Evolutionary conservation across 2,797 vertebrate species (phyloP).

Genomic region (Melanogrammus aeglefinus): DNA sequence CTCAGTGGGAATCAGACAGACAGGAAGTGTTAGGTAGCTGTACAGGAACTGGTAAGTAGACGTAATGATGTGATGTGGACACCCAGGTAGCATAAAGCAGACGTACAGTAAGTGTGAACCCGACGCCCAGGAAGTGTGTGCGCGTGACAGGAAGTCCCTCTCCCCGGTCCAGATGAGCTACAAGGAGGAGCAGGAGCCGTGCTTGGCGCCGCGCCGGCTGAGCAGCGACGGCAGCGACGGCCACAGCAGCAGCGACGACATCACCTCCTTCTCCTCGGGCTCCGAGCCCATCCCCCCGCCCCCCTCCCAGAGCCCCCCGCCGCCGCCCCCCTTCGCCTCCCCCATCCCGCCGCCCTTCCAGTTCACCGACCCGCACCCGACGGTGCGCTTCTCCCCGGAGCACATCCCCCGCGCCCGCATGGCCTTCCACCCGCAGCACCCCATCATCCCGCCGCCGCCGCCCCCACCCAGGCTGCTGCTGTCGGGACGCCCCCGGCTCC

Average conservation of each 20-base stretch:
- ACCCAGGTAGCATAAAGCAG: neutral
- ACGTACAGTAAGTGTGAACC: neutral
- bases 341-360: constrained; percentile 81
- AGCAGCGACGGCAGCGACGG: constrained; percentile 89
- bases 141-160: neutral
- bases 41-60: neutral
- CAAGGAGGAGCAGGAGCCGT: constrained; percentile 87
- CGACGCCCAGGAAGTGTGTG: neutral
- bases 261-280: constrained; percentile 88
- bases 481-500: constrained; percentile 67
- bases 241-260: constrained; percentile 88
- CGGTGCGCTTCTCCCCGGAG: constrained; percentile 68
- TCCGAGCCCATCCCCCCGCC: constrained; percentile 89
- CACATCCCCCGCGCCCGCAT: constrained; percentile 68
- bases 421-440: constrained; percentile 74
- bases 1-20: no score
- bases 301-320: constrained; percentile 85
- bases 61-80: neutral
- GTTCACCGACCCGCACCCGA: constrained; percentile 78
- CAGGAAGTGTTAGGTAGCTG: neutral
- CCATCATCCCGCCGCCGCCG: constrained; percentile 77
- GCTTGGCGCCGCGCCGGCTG: constrained; percentile 77
- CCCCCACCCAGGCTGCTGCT: constrained; percentile 71
- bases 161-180: constrained; percentile 86
- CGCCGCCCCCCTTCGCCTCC: constrained; percentile 76